Evolutionary conservation across 2,888 invertebrate genomes (phyloP).

Genomic region (Mellilla xanthometata): DNA sequence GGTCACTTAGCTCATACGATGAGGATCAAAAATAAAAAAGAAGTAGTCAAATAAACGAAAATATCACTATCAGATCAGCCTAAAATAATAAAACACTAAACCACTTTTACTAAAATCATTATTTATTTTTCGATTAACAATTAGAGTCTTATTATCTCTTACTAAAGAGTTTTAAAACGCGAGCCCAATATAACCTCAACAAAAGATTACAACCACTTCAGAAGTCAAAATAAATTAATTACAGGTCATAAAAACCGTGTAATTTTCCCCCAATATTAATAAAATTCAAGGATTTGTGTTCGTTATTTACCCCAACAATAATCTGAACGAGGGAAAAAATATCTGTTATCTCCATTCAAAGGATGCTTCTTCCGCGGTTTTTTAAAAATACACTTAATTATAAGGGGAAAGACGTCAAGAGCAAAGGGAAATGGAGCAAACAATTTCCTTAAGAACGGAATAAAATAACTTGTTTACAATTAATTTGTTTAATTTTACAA

Average conservation of each 20-base stretch:
- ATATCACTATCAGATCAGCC: no score
- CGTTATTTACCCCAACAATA: constrained; percentile 62
- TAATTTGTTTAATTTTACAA: constrained; percentile 27
- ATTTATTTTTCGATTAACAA: no score
- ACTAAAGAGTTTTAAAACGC: no score
- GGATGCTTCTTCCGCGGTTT: constrained; percentile 56
- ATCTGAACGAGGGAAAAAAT: constrained; percentile 56
- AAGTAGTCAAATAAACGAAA: no score
- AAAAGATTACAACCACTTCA: constrained; percentile 2
- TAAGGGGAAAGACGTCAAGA: constrained; percentile 46
- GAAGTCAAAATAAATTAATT: constrained; percentile 13
- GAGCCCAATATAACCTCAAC: no score
- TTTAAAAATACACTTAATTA: constrained; percentile 67
- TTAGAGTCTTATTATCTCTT: no score
- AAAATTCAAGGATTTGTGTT: constrained; percentile 55
- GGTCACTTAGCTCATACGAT: no score
- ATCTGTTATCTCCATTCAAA: constrained; percentile 69
- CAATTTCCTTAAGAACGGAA: constrained; percentile 41
- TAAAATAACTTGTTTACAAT: constrained; percentile 39
- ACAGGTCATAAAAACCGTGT: constrained; percentile 7
- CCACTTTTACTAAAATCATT: no score
- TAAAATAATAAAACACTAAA: no score
- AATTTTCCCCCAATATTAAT: constrained; percentile 36
- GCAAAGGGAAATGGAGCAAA: constrained; percentile 50
- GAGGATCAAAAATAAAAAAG: no score